phyloP scores from a whole-genome alignment of 2,888 invertebrate genomes.

The Schizaphis graminum region DNA sequence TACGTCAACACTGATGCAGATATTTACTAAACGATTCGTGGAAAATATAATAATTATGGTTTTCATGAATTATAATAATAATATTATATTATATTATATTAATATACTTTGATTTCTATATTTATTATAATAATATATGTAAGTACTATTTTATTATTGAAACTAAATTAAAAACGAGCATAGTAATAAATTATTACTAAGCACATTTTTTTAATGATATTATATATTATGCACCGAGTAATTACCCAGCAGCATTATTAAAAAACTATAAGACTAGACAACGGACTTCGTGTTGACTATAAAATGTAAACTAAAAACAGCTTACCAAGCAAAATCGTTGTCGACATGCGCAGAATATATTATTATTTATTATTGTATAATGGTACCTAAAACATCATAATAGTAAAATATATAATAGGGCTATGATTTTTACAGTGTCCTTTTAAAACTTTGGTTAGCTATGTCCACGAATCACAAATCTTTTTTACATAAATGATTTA shows the following conservation, averaged over 20 bases:
- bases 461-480: neutral
- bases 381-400: neutral
- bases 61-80: neutral
- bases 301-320: neutral
- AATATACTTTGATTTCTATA: too few relatives aligned
- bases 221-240: neutral
- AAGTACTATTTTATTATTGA: neutral
- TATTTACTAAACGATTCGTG: neutral
- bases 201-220: neutral
- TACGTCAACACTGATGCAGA: neutral
- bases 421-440: neutral
- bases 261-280: neutral
- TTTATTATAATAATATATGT: neutral
- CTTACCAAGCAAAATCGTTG: neutral
- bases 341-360: neutral
- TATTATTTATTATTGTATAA: neutral
- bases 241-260: neutral
- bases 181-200: too few relatives aligned
- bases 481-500: neutral
- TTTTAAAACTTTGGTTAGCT: neutral
- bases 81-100: too few relatives aligned
- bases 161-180: neutral
- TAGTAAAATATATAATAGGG: neutral
- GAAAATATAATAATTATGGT: neutral
- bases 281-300: neutral